Base-by-base conservation (phyloP, 2,113 vertebrate species). In the Paraplagusia blochii region DNA sequence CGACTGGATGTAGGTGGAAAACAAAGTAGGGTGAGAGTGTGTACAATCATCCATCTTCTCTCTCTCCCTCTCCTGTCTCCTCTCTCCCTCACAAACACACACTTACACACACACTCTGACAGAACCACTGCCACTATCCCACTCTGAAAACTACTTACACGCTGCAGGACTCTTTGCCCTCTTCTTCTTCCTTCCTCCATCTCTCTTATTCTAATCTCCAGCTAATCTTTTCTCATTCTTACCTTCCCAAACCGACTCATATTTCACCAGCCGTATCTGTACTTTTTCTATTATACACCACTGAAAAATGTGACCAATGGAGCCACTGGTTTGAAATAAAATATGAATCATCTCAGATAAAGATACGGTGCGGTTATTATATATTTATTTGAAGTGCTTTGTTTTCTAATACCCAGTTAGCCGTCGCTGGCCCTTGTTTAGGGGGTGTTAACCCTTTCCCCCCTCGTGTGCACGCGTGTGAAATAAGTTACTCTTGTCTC, bases 211-310 rank as follows among this genome's bases (percentile, higher is more conserved):
- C 80, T 88, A 87, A 89, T 89, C 88, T 87, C 76, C 76, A 75
- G 29, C 83, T 89, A 84, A 88, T 89, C 88, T 89, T 87, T 86
- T 82, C 80, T 82, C 83, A 82, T 85, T 85, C 85, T 85, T 84
- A 87, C 81, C 84, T 82, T 74, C 82, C 78, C 75, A 83, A 86
- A 87, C 81, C 64, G 58, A 69, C 82, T 86, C 89, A 88, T 90
- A 90, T 88, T 90, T 90, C 88, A 90, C 81, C 55, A 40, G 19
- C 80, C 69, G 52, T 88, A 86, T 83, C 87, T 86, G 88, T 86
- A 83, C 82, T 88, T 88, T 87, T 89, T 90, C 86, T 87, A 90
- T 90, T 90, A 90, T 88, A 83, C 85, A 33, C 76, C 16, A 58
- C 73, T 85, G 87, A 88, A 88, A 86, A 88, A 89, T 86, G 85